These are phyloP conservation scores for Salmo trutta DNA, from an alignment of 2,797 vertebrate genomes.

Conservation along the genomic window DNA sequence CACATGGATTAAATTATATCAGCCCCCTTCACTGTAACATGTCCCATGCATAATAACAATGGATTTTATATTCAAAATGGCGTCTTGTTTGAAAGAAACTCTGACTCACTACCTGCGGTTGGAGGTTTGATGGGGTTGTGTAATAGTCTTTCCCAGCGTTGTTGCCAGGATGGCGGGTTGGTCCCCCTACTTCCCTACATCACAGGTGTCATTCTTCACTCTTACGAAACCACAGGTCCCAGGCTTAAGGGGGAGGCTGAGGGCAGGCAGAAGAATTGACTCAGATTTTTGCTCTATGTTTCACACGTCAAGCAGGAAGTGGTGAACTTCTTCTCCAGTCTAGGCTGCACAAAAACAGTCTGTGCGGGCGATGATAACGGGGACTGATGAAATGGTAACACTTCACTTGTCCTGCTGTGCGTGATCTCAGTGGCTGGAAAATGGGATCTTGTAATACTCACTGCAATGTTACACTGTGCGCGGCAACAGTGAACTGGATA, in stretches of 20 bases:
- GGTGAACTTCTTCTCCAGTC: conserved; percentile 32
- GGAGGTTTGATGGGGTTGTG: conserved; percentile 40
- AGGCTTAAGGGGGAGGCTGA: conserved; percentile 29
- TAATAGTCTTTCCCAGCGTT: conserved; percentile 69
- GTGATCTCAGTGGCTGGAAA: neutral
- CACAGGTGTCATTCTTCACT: conserved; percentile 59
- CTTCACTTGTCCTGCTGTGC: neutral
- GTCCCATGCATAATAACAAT: conserved; percentile 59
- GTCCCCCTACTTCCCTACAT: conserved; percentile 46
- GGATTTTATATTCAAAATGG: conserved; percentile 63
- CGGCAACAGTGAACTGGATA: neutral
- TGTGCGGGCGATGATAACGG: conserved; percentile 1
- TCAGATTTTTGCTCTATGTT: conserved; percentile 35
- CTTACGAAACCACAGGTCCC: conserved; percentile 17
- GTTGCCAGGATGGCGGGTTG: conserved; percentile 31
- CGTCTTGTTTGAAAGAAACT: too few species aligned
- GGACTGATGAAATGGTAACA: neutral
- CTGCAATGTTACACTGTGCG: neutral
- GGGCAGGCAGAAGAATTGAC: conserved; percentile 48
- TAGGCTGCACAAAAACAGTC: conserved; percentile 30
- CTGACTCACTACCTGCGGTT: conserved; percentile 54
- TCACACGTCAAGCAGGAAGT: conserved; percentile 38
- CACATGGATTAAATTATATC: conserved; percentile 51
- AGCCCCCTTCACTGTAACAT: conserved; percentile 46
- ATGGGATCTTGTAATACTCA: neutral